Evolutionary conservation across 2,888 invertebrate genomes (phyloP).

Genomic region (Ctena decussata): DNA sequence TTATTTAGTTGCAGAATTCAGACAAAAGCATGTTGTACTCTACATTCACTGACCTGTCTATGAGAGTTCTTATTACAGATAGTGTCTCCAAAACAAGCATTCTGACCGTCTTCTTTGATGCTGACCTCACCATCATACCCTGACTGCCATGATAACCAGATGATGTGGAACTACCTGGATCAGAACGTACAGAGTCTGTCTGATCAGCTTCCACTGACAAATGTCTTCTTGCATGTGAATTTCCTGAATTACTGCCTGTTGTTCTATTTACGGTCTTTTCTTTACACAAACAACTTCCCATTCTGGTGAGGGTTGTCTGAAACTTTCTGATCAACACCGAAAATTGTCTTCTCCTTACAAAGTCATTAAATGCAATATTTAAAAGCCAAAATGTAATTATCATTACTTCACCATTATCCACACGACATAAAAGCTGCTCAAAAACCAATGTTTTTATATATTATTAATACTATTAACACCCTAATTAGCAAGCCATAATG

Average conservation of each 20-base stretch:
- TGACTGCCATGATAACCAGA: constrained; percentile 70
- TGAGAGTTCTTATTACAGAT: constrained; percentile 92
- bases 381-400: constrained; percentile 60
- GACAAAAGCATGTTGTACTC: too few relatives aligned
- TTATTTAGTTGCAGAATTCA: too few relatives aligned
- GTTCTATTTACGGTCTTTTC: constrained; percentile 85
- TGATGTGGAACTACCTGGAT: constrained; percentile 60
- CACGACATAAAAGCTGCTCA: too few relatives aligned
- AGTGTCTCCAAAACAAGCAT: constrained; percentile 93
- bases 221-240: constrained; percentile 23
- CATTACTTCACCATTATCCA: constrained; percentile 33
- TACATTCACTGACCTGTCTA: constrained; percentile 96
- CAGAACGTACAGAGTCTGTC: constrained; percentile 45
- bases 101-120: constrained; percentile 87
- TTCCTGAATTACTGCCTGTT: constrained; percentile 5
- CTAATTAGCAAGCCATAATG: too few relatives aligned
- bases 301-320: constrained; percentile 79
- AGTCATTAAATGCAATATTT: constrained; percentile 13
- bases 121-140: constrained; percentile 45
- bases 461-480: too few relatives aligned
- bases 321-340: neutral
- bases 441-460: too few relatives aligned
- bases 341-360: neutral
- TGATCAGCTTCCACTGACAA: constrained; percentile 36
- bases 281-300: constrained; percentile 94